Percentiles rank a stretch among this genome's conserved stretches.
phyloP scores from a whole-genome alignment of 1,140 invertebrate species.

The Battus philenor region DNA sequence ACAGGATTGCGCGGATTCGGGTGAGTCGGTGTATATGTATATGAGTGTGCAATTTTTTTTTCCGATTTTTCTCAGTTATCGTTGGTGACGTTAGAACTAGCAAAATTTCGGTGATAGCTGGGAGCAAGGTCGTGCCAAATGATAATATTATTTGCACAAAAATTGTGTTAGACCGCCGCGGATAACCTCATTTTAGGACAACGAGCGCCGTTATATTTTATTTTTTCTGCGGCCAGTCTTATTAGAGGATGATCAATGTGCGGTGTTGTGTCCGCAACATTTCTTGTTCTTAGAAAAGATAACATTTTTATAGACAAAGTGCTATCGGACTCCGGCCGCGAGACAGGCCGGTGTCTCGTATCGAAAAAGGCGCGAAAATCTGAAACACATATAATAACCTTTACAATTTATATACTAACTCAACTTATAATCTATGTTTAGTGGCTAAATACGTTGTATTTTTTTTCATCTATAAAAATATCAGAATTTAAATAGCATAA shows the following conservation, averaged over 20 bases:
- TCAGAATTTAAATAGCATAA: too few species aligned
- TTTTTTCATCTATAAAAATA: too few species aligned
- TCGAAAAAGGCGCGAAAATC: too few species aligned
- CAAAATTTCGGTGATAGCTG: conserved; percentile 62
- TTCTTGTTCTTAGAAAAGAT: conserved; percentile 16
- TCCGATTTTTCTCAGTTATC: conserved; percentile 33
- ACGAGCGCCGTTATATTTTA: conserved; percentile 39
- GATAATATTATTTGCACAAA: conserved; percentile 74
- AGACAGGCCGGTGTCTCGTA: too few species aligned
- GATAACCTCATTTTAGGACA: conserved; percentile 69
- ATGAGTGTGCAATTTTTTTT: neutral
- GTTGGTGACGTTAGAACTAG: conserved; percentile 49
- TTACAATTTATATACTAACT: too few species aligned
- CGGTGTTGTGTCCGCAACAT: conserved; percentile 7
- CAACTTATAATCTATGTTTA: too few species aligned
- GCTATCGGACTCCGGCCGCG: conserved; percentile 1
- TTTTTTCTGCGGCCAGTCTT: conserved; percentile 21
- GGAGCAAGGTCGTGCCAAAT: conserved; percentile 66
- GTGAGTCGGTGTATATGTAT: conserved; percentile 45
- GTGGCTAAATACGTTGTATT: too few species aligned
- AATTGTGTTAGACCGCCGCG: conserved; percentile 60
- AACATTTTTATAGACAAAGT: conserved; percentile 13
- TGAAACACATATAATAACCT: too few species aligned
- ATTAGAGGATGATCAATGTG: conserved; percentile 10
- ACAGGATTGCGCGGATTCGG: conserved; percentile 36